A percentile compares a stretch with the other conserved stretches of the same genome.
These are phyloP conservation scores for Perodicticus potto DNA, from an alignment of 2,797 vertebrate genomes.

Conservation along the genomic window DNA sequence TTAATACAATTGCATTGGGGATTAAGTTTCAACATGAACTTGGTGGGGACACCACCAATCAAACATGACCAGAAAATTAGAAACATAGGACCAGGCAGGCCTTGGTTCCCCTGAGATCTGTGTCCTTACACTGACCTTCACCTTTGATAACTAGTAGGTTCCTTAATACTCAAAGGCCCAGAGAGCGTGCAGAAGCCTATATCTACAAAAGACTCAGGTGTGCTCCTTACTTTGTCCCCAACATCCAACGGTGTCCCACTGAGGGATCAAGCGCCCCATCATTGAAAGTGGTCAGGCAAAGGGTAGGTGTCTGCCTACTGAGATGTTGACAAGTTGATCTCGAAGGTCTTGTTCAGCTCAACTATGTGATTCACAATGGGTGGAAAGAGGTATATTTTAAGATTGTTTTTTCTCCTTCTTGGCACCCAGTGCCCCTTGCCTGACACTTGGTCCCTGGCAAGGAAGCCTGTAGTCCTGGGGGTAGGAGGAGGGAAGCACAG, in stretches of 20 bases:
- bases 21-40: not conserved
- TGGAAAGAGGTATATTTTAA: slow-evolving; percentile 75
- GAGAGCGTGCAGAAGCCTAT: not conserved
- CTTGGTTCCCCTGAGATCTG: not conserved
- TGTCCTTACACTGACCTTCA: not conserved
- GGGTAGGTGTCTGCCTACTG: not conserved
- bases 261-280: not conserved
- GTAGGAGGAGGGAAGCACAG: slow-evolving; percentile 28
- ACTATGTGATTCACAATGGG: slow-evolving; percentile 44
- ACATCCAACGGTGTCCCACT: not conserved
- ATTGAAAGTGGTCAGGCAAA: not conserved
- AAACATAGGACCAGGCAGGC: not conserved
- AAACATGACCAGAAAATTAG: not conserved
- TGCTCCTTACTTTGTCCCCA: not conserved
- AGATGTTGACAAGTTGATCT: slow-evolving; percentile 25
- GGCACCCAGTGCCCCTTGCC: slow-evolving; percentile 43
- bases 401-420: slow-evolving; percentile 67
- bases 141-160: not conserved
- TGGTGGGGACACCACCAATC: not conserved
- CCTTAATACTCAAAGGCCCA: not conserved
- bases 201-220: not conserved
- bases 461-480: slow-evolving; percentile 76
- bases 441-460: slow-evolving; percentile 76
- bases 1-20: not conserved
- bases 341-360: not conserved